Evolutionary conservation across 2,113 vertebrate genomes (phyloP), one percentile per base, ranked within the genome.

Genomic region (Prinia subflava): DNA sequence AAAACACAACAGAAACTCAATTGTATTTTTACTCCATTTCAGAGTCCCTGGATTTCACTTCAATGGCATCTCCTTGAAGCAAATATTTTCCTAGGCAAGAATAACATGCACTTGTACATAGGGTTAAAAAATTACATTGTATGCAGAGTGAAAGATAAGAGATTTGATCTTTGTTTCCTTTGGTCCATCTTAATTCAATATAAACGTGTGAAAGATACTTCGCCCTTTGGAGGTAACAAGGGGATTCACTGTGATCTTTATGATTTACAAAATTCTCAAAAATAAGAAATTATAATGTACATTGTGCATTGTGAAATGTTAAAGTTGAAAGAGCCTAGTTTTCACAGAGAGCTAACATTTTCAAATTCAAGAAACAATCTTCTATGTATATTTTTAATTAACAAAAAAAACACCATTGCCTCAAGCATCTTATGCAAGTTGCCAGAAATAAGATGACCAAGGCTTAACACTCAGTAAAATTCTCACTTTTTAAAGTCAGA

Each of bases 381-480:
- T 57, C 22, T 30, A 62, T 0, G 0, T 4, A 11, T 14, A 68
- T 41, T 76, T 64, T 14, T 64, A 79, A 78, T 55, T 14, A 14
- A n/a, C n/a, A n/a, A 8, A 50, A 83, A 46, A 3, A 31, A 24
- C 13, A 0, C 3, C 4, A 15, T 63, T 52, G 19, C 18, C 33
- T 67, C 21, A 28, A 68, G 27, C 7, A 39, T 41, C n/a, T 64
- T 18, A 73, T 3, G 3, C 17, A 79, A 49, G 5, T 76, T 59
- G 9, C 19, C 19, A 74, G 18, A 93, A 88, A 42, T 35, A 80
- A 69, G 10, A 33, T 42, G 5, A 65, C 35, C 4, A 39, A 22
- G 12, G 10, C 14, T 65, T 73, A 50, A 78, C 17, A 37, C 27
- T 70, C 31, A 15, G 3, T 4, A 52, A 49, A 49, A 56, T 23